These are phyloP conservation scores for Magallana gigas DNA, from an alignment of 1,140 invertebrate species.

Conservation along the genomic window DNA sequence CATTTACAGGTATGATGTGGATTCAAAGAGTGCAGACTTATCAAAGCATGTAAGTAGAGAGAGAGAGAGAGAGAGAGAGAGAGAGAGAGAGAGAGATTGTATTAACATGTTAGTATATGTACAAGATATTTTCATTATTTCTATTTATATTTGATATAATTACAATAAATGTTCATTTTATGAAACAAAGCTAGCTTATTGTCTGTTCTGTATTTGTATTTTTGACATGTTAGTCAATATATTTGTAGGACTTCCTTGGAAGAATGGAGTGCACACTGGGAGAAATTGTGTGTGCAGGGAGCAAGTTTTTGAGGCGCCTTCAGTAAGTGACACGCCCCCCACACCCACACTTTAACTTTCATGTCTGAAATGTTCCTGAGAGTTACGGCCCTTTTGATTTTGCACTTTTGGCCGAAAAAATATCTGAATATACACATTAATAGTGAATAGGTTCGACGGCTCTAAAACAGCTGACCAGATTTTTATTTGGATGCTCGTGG, in stretches of 20 bases:
- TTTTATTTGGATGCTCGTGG: too few relatives aligned
- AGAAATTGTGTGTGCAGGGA: constrained; percentile 80
- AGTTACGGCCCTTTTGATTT: too few relatives aligned
- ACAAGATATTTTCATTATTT: too few relatives aligned
- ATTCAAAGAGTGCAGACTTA: constrained; percentile 72
- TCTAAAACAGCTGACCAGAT: too few relatives aligned
- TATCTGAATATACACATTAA: too few relatives aligned
- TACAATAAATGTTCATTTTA: neutral
- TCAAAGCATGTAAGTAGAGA: constrained; percentile 75
- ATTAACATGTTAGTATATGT: too few relatives aligned
- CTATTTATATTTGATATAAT: too few relatives aligned
- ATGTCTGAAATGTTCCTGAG: neutral
- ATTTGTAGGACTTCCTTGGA: constrained; percentile 82
- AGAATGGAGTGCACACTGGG: constrained; percentile 80
- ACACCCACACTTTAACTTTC: neutral
- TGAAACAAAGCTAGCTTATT: neutral
- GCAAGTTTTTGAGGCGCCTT: constrained; percentile 70
- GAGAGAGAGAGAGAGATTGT: neutral
- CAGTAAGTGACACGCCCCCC: constrained; percentile 60
- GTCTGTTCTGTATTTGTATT: neutral
- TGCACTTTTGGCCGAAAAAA: too few relatives aligned
- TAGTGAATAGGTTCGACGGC: too few relatives aligned
- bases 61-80: neutral
- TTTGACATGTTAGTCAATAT: neutral
- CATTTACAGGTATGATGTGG: constrained; percentile 75